Evolutionary conservation across 2,888 invertebrate genomes (phyloP).

Genomic region (Caenorhabditis auriculariae): DNA sequence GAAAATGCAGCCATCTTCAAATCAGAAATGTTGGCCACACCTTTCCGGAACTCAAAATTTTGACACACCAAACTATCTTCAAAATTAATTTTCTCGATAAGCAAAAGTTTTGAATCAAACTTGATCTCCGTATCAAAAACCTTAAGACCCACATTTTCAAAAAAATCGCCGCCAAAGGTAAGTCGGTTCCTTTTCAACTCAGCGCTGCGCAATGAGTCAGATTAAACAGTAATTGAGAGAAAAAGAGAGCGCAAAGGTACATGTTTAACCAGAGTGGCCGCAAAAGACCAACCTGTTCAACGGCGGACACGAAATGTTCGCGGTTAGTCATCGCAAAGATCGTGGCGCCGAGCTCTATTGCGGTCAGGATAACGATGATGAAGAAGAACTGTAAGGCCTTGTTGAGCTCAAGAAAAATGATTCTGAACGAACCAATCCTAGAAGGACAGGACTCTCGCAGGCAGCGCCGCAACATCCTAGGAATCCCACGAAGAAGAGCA

Average conservation of each 20-base stretch:
- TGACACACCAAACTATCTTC: no score
- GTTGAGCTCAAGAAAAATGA: no score
- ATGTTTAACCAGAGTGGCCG: not conserved
- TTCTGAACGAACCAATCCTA: slow-evolving; percentile 47
- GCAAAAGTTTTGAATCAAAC: no score
- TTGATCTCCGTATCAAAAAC: no score
- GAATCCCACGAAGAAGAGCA: slow-evolving; percentile 59
- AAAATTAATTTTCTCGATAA: no score
- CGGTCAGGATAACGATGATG: slow-evolving; percentile 50
- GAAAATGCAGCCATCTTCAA: no score
- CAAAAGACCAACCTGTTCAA: slow-evolving; percentile 43
- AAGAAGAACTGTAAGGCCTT: slow-evolving; percentile 51
- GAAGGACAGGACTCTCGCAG: slow-evolving; percentile 51
- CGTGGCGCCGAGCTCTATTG: slow-evolving; percentile 50
- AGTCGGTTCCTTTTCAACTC: no score
- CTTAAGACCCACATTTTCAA: no score
- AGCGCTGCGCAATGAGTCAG: no score
- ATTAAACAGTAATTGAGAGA: not conserved
- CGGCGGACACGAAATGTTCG: slow-evolving; percentile 42
- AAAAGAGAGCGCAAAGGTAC: not conserved
- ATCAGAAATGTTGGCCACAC: no score
- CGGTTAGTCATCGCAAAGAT: slow-evolving; percentile 51
- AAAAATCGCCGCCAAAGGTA: no score
- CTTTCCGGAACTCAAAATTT: no score
- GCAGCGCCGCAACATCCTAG: slow-evolving; percentile 61